Evolutionary conservation across 2,888 invertebrate genomes (phyloP), one percentile per base, ranked within the genome.

Genomic region (Drosophila robusta): DNA sequence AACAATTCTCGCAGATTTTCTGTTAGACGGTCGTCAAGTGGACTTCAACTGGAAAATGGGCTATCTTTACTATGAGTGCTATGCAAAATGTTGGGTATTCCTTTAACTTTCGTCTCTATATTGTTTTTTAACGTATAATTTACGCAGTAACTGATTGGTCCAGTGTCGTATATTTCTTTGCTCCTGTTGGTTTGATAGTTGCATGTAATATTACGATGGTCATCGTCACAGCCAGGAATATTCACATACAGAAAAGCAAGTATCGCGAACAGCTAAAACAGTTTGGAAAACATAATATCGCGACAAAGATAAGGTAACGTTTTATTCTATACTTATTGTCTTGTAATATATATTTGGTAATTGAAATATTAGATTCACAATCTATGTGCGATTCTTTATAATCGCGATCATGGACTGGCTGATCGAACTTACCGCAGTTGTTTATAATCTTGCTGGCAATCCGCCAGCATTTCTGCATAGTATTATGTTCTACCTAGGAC

Each of bases 61-160:
- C 44, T 93, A 95, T 69, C 94, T 94, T 0, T 71, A 70, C 3
- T 82, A 86, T 1, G 93, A 92, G 75, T 95, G 95, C 85, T 95
- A 94, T 93, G 93, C 94, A 69, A 87, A 88, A 69, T 92, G 95
- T 95, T 90, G 77, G 78, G 6, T 29, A 29, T 29, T 29, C 26
- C 7, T 2, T 7, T 8, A 29, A 7, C 26, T 29, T 26, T 6
- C 3, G 22, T 4, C 22, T 29, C 7, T 7, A 7, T 29, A 1
- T 7, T 8, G 5, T 29, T 29, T 29, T 7, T 8, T 29, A 29
- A 6, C 8, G 1, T 29, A 5, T 29, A 7, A 0, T 55, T 7
- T 45, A 41, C 51, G 2, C 7, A 80, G 80, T 62, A 3, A 26
- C 57, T 7, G 67, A 71, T 22, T 81, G 79, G 78, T 77, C 79